Base-by-base conservation (phyloP, 2,113 vertebrate species). In the Oryzias melastigma region DNA sequence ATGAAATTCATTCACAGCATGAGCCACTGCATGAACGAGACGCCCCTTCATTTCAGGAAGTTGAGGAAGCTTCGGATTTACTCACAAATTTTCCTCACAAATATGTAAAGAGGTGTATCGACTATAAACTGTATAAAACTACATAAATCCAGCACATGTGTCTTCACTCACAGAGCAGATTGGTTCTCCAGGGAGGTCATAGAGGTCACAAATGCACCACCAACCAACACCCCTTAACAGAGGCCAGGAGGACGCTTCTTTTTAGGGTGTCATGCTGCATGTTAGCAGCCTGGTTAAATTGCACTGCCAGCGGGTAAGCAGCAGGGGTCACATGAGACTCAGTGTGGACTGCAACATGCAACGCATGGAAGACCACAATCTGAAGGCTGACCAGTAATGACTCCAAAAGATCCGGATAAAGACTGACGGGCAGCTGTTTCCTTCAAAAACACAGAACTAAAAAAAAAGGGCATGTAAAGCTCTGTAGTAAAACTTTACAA, bases 291-390 rank as follows among this genome's bases (percentile, higher is more conserved):
- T 86, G 82, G 73, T 82, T 86, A 85, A 85, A 91, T 84, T 92
- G 90, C 87, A 91, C 84, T 87, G 88, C 84, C 88, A 78, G 86
- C 77, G 85, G 80, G 80, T 86, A 85, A 91, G 87, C 91, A 91
- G 91, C 85, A 91, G 92, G 90, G 92, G 91, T 92, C 92, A 92
- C 86, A 91, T 90, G 85, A 88, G 88, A 79, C 85, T 81, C 85
- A 68, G 87, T 72, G 77, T 85, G 85, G 69, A 83, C 83, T 73
- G 81, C 85, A 83, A 83, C 77, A 80, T 67, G 85, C 83, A 88
- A 90, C 65, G 87, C 87, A 85, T 89, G 87, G 85, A 63, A 80
- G 82, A 85, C 81, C 82, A 82, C 86, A 75, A 77, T 83, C 87
- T 85, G 81, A 86, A 83, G 80, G 81, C 79, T 83, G 77, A 65